Base-by-base conservation (phyloP, 2,888 invertebrate genomes). In the Thymelicus lineola region DNA sequence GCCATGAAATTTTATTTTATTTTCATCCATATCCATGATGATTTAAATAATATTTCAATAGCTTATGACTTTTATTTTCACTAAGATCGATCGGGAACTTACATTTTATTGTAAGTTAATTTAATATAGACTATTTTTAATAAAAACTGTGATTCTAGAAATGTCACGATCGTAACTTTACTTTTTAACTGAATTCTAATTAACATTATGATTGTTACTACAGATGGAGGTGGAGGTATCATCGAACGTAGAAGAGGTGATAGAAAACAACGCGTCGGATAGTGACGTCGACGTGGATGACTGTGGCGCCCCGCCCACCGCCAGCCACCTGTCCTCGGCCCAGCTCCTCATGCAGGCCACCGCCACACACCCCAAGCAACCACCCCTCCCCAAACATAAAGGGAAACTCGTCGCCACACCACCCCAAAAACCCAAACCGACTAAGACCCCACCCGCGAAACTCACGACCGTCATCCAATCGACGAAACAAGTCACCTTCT, bases 221-320 rank as follows among this genome's bases (percentile, higher is more conserved):
- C 62, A 79, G 77, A 75, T 76, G 86, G 90, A 91, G 1, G 50
- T 88, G 55, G 90, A 90, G 61, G 81, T 10, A 10, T 42, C 86
- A 0, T 81, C 76, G 1, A 82, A 78, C 14, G 72, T 82, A 0
- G 92, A 91, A 62, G 91, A 91, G 71, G 15, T 14, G 1, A 77
- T 85, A 1, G 74, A 82, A 2, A 89, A 90, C 50, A 81, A 83
- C 66, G 91, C 86, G 0, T 92, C 92, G 0, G 93, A 93, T 75
- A 92, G 90, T 62, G 93, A 93, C 77, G 92, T 93, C 0, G 93
- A 93, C 72, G 91, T 92, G 0, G 92, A 92, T 72, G 92, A 91
- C 72, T 87, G 83, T 20, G 79, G 82, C 1, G 72, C 77, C 0
- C 75, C 83, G 0, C 28, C 84, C 0, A 66, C 83, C 0, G 72